Percentiles rank a stretch among this genome's conserved stretches.
Conservation (phyloP, 2,888 invertebrate species). For the Cyrtodaria siliqua region DNA sequence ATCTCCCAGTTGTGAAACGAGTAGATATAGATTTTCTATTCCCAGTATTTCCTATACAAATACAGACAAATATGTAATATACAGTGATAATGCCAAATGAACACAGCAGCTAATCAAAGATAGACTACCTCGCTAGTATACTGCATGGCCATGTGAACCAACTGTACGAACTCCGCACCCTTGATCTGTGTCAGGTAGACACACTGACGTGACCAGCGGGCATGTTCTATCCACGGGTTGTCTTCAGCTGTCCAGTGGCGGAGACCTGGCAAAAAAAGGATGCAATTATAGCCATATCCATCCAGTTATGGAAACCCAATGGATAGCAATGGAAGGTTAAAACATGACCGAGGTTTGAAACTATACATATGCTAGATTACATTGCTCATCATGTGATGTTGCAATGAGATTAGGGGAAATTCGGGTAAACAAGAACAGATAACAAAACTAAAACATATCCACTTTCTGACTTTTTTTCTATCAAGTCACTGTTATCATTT, state of each 20-base stretch:
- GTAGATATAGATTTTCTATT: too few species aligned
- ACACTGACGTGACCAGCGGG: conserved; percentile 31
- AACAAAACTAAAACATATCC: too few species aligned
- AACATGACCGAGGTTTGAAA: background rate
- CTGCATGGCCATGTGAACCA: conserved; percentile 56
- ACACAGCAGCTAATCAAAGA: too few species aligned
- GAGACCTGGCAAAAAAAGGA: conserved; percentile 18
- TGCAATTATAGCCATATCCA: background rate
- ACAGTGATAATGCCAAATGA: too few species aligned
- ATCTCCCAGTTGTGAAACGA: too few species aligned
- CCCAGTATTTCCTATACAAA: too few species aligned
- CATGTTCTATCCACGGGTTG: conserved; percentile 42
- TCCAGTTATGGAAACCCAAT: background rate
- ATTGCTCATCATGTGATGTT: background rate
- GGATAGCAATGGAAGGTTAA: too few species aligned
- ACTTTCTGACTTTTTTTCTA: too few species aligned
- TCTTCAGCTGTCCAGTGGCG: conserved; percentile 45
- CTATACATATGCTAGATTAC: background rate
- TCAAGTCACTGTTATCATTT: too few species aligned
- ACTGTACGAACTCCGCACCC: conserved; percentile 39
- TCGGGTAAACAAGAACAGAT: too few species aligned
- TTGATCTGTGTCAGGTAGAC: conserved; percentile 27
- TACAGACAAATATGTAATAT: too few species aligned
- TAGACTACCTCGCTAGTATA: conserved; percentile 39
- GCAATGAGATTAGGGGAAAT: too few species aligned